These are phyloP conservation scores for Pyrocephalus nanus DNA, from an alignment of 2,797 vertebrate species.

Conservation along the genomic window DNA sequence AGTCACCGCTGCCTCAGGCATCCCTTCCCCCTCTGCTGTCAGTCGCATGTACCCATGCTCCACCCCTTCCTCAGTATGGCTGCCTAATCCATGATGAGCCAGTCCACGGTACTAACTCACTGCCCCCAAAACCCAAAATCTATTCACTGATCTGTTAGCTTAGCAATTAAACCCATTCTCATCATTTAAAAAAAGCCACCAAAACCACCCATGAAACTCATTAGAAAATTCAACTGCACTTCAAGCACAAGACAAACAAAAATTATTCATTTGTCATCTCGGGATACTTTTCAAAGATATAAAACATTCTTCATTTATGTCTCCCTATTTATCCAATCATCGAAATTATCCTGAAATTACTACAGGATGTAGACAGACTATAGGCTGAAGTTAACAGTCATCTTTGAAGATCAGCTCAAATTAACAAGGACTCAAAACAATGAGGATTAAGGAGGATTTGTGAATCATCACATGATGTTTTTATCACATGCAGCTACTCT, in stretches of 20 bases:
- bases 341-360: not conserved
- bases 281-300: not conserved
- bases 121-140: not conserved
- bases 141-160: not conserved
- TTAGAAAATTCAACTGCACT: not conserved
- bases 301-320: not conserved
- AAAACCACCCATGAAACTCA: not conserved
- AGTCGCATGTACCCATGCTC: rapidly evolving
- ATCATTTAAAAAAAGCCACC: not conserved
- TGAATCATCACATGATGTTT: not conserved
- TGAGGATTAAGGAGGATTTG: not conserved
- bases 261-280: not conserved
- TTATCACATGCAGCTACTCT: not conserved
- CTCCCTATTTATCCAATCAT: not conserved
- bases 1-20: not conserved
- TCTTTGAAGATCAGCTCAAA: not conserved
- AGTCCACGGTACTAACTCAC: not conserved
- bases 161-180: not conserved
- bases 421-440: not conserved
- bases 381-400: not conserved
- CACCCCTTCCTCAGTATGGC: rapidly evolving
- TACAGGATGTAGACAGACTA: not conserved
- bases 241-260: not conserved
- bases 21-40: not conserved
- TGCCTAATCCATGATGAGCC: not conserved